phyloP scores from a whole-genome alignment of 2,888 invertebrate species.

The Brachypalpus laphriformis region DNA sequence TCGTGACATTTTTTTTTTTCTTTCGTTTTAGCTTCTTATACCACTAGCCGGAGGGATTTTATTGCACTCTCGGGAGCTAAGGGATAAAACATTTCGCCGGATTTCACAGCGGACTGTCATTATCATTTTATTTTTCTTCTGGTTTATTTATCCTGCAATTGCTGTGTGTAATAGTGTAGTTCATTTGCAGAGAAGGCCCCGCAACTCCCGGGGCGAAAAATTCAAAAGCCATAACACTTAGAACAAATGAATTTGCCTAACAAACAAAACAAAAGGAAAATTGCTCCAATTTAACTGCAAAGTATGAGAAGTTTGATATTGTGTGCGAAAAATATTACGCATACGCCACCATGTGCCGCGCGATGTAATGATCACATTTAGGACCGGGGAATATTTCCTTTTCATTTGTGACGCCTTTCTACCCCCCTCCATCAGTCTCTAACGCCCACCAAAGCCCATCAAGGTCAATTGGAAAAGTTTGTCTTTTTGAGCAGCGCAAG shows the following conservation, averaged over 20 bases:
- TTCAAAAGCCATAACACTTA: constrained; percentile 46
- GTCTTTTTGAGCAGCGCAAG: constrained; percentile 28
- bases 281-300: constrained; percentile 19
- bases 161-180: constrained; percentile 18
- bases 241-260: constrained; percentile 40
- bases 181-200: neutral
- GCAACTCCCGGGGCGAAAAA: constrained; percentile 4
- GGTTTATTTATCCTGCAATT: constrained; percentile 31
- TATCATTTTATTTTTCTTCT: constrained; percentile 11
- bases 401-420: constrained; percentile 28
- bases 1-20: constrained; percentile 33
- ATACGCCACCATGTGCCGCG: constrained; percentile 50
- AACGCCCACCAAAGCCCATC: constrained; percentile 39
- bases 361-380: constrained; percentile 36
- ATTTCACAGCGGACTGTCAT: constrained; percentile 30
- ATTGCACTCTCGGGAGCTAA: constrained; percentile 54
- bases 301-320: constrained; percentile 15
- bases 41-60: constrained; percentile 26
- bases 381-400: constrained; percentile 19
- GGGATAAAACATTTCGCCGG: constrained; percentile 10
- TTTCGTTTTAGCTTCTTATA: constrained; percentile 32
- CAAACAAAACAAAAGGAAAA: constrained; percentile 21
- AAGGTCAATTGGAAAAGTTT: constrained; percentile 73
- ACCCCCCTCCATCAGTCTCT: neutral
- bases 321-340: constrained; percentile 58